phyloP scores from a whole-genome alignment of 1,140 invertebrate species.

The Aphidius gifuensis region DNA sequence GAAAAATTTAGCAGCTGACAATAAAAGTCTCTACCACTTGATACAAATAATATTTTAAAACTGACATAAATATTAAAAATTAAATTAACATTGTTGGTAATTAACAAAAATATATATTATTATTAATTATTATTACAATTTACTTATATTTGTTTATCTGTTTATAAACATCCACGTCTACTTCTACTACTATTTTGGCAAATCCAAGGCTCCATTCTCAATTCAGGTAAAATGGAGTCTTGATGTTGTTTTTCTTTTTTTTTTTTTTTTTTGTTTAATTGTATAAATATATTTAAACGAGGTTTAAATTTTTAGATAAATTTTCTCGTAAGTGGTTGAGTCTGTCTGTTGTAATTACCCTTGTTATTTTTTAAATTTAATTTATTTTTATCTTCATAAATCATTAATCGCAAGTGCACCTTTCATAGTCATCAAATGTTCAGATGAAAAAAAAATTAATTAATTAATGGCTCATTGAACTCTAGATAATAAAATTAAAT shows the following conservation, averaged over 20 bases:
- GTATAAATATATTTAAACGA: constrained; percentile 16
- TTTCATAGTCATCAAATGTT: neutral
- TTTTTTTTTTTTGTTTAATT: neutral
- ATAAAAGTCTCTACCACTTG: constrained; percentile 41
- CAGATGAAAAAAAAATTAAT: neutral
- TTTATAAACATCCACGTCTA: constrained; percentile 49
- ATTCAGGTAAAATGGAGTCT: constrained; percentile 57
- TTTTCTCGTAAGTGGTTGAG: constrained; percentile 51
- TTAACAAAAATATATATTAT: constrained; percentile 9
- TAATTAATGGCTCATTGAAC: too few relatives aligned
- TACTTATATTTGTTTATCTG: constrained; percentile 52
- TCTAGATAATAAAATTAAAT: too few relatives aligned
- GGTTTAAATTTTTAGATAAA: constrained; percentile 38
- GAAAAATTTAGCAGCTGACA: constrained; percentile 36
- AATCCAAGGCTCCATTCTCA: constrained; percentile 55
- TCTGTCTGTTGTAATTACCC: constrained; percentile 39
- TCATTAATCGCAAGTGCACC: too few relatives aligned
- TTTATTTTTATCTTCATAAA: neutral
- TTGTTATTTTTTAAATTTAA: neutral
- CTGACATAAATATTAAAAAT: constrained; percentile 2
- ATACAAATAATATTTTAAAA: constrained; percentile 11
- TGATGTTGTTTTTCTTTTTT: constrained; percentile 43
- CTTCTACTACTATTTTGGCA: constrained; percentile 54
- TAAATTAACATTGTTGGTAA: constrained; percentile 9
- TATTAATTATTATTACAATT: constrained; percentile 32